Evolutionary conservation across 2,888 invertebrate species (phyloP).

Genomic region (Tipula lateralis): DNA sequence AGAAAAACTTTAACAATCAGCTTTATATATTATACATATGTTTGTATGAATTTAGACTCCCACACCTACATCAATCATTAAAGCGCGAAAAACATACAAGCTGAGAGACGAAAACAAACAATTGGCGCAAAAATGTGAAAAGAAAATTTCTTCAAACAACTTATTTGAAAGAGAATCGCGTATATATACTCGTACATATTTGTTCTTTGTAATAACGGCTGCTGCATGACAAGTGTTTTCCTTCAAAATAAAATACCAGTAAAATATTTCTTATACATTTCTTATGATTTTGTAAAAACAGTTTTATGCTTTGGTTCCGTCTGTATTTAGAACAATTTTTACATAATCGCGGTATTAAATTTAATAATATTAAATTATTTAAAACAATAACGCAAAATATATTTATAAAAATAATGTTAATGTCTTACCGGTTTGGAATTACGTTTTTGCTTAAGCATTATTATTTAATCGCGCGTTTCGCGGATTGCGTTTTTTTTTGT

Average conservation of each 20-base stretch:
- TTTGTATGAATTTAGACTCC: too few species aligned
- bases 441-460: slow-evolving; percentile 34
- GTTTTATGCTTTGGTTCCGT: neutral
- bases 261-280: neutral
- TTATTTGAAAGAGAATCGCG: neutral
- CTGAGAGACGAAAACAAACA: neutral
- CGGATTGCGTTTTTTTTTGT: neutral
- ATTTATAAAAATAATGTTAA: neutral
- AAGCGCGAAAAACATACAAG: neutral
- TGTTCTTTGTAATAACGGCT: neutral
- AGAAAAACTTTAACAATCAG: neutral
- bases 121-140: neutral
- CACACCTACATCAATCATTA: neutral
- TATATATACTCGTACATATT: neutral
- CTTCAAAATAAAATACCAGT: neutral
- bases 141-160: neutral
- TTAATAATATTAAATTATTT: neutral
- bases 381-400: neutral
- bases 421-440: slow-evolving; percentile 34
- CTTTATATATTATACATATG: neutral
- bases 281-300: neutral
- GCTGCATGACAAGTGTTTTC: neutral
- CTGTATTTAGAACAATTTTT: slow-evolving; percentile 16
- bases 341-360: neutral
- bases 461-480: slow-evolving; percentile 13